These are phyloP conservation scores for Lepas anatifera DNA, from an alignment of 2,888 invertebrate species.

Conservation along the genomic window DNA sequence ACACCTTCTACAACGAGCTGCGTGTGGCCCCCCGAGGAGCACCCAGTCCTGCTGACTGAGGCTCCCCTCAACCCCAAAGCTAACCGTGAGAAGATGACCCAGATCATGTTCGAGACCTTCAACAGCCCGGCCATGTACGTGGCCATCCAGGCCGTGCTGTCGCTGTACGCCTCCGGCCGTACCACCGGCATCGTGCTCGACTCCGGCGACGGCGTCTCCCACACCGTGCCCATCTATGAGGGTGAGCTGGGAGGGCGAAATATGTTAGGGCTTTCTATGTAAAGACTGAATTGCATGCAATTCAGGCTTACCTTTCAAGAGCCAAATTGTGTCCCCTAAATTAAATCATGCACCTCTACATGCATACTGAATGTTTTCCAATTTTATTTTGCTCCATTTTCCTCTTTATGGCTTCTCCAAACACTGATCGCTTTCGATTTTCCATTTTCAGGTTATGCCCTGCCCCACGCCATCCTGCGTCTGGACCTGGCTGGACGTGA, in stretches of 20 bases:
- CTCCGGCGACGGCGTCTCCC: constrained; percentile 90
- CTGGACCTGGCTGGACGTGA: constrained; percentile 85
- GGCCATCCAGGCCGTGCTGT: constrained; percentile 84
- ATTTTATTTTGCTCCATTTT: no score
- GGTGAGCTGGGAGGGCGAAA: no score
- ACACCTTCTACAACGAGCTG: constrained; percentile 96
- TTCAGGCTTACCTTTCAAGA: no score
- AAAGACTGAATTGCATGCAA: no score
- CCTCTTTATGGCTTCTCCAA: no score
- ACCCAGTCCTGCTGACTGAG: constrained; percentile 83
- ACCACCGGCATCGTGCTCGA: constrained; percentile 93
- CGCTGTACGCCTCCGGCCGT: constrained; percentile 88
- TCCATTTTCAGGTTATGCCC: constrained; percentile 75
- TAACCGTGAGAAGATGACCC: constrained; percentile 90
- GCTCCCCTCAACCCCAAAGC: constrained; percentile 90
- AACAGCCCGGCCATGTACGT: constrained; percentile 77
- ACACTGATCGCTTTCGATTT: no score
- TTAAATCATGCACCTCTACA: no score
- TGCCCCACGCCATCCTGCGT: constrained; percentile 85
- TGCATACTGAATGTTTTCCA: no score
- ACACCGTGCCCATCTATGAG: constrained; percentile 92
- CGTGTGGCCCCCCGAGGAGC: constrained; percentile 92
- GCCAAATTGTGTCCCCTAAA: no score
- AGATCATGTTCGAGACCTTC: constrained; percentile 70
- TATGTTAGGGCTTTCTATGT: no score